Evolutionary conservation across 2,888 invertebrate species (phyloP), one percentile per base, ranked within the genome.

Genomic region (Trachelus tabidus): DNA sequence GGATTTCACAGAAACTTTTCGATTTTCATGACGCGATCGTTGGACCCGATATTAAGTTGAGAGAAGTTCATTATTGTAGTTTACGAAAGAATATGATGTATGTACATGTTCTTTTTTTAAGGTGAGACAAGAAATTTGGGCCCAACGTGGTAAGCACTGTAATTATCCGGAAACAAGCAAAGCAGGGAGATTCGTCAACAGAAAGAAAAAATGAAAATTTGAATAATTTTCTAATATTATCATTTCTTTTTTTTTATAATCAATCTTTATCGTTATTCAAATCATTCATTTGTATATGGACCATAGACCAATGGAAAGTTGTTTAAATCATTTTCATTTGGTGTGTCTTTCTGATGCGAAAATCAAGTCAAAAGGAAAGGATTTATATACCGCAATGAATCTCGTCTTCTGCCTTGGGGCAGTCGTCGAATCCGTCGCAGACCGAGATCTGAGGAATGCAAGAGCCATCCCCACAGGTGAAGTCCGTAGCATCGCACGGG

Each of bases 401-500:
- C 87, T 91, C 91, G 84, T 91, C 91, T 88, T 90, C 90, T 87
- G 91, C 96, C 80, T 92, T 91, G 71, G 89, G 89, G 91, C 97
- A 97, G 92, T 97, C 95, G 88, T 93, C 93, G 86, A 93, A 94
- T 80, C 95, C 95, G 90, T 97, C 95, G 90, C 97, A 97, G 76
- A 95, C 94, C 83, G 94, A 92, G 73, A 93, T 91, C 82, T 94
- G 93, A 73, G 95, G 94, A 85, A 97, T 94, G 90, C 97, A 97
- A 85, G 94, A 93, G 76, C 96, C 95, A 90, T 96, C 95, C 79
- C 92, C 93, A 91, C 97, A 97, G 82, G 94, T 94, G 92, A 96
- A 96, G 86, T 93, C 92, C 86, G 90, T 90, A 80, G 90, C 83
- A 77, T 90, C 89, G 88, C 93, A 93, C 83, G 91, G 91, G 79